Base-by-base conservation (phyloP, 2,113 vertebrate species). In the Sinocyclocheilus anophthalmus region DNA sequence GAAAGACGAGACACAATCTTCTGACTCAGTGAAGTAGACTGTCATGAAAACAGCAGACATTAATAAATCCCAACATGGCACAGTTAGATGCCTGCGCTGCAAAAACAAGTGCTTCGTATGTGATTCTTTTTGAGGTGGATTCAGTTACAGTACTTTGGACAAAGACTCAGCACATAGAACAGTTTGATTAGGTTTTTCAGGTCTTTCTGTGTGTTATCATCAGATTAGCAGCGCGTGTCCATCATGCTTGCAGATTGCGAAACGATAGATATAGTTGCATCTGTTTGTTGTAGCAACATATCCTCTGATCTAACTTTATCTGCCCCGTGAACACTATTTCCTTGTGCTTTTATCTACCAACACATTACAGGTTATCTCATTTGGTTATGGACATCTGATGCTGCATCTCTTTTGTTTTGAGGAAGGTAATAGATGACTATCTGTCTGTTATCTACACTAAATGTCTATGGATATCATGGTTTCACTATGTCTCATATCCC, bases 1-100 rank as follows among this genome's bases (percentile, higher is more conserved):
- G 88, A 86, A 87, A 87, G 86, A 87, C 16, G 86, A 87, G 85
- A 84, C 57, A 78, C 83, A 85, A 89, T 87, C 88, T 73, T 85
- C 50, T 83, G 78, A 87, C 83, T 87, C 79, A 33, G 57, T 87
- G 77, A 72, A 85, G 55, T 86, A 78, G 59, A 76, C 30, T 20
- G 39, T 85, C 78, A 65, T 81, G 24, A 59, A 85, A 85, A 22
- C 77, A 86, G 61, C 72, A 88, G 82, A 88, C 85, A 73, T 55
- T 82, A 86, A 86, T 82, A 50, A 87, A 81, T 77, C 82, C 50
- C 69, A 83, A 18, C 70, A 37, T 89, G 24, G 70, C 78, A 85
- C 39, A 26, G 55, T 83, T 57, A 80, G 42, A 78, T 48, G 37
- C 65, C 65, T 73, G 22, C 42, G 4, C 50, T 72, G 65, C 55